Evolutionary conservation across 2,797 vertebrate genomes (phyloP).

Genomic region (Gephyroberyx darwinii): DNA sequence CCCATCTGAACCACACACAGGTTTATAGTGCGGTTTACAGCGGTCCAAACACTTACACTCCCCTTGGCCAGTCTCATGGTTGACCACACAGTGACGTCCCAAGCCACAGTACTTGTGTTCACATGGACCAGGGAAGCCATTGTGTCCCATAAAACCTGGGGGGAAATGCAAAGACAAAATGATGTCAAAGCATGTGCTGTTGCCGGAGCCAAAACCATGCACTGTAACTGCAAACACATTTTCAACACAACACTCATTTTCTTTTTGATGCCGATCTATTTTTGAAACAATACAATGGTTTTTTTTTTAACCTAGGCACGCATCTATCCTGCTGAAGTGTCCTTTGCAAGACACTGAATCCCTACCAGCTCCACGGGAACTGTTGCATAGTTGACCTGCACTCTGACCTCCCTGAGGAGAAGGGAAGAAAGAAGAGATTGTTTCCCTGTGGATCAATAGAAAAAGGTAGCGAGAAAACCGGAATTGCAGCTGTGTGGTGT

Average conservation of each 20-base stretch:
- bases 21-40: slow-evolving; percentile 93
- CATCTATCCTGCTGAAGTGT: too few species aligned
- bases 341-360: too few species aligned
- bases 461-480: neutral
- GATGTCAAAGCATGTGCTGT: neutral
- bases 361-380: neutral
- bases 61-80: slow-evolving; percentile 82
- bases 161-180: slow-evolving; percentile 29
- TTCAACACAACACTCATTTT: too few species aligned
- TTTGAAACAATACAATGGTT: too few species aligned
- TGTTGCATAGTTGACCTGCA: slow-evolving; percentile 19
- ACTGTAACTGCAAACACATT: too few species aligned
- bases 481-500: slow-evolving; percentile 1
- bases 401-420: slow-evolving; percentile 3
- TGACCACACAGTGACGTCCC: slow-evolving; percentile 89
- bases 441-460: neutral
- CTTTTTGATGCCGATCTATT: too few species aligned
- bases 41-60: slow-evolving; percentile 91
- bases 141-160: slow-evolving; percentile 81
- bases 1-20: slow-evolving; percentile 94
- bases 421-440: slow-evolving; percentile 4
- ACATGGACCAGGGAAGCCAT: slow-evolving; percentile 80
- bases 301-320: neutral
- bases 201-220: neutral
- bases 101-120: slow-evolving; percentile 95